Evolutionary conservation across 2,888 invertebrate species (phyloP).

Genomic region (Acheta domesticus): DNA sequence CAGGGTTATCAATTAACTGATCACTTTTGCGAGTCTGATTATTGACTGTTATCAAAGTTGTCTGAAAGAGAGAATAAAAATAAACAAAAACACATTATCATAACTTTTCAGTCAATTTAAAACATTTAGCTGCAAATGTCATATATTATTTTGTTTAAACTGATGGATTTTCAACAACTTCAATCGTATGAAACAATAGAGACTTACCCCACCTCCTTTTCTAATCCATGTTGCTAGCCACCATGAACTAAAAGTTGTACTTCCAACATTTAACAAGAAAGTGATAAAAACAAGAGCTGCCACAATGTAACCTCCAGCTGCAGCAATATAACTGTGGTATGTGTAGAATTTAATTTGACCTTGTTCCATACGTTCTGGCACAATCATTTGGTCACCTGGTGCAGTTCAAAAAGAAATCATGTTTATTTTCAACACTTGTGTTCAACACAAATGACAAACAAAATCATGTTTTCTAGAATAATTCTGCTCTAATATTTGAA

Average conservation of each 20-base stretch:
- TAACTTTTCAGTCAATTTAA: background rate
- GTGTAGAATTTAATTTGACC: constrained; percentile 47
- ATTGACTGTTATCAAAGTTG: constrained; percentile 22
- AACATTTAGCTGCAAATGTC: background rate
- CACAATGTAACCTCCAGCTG: constrained; percentile 52
- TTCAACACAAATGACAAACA: no score
- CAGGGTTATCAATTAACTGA: constrained; percentile 52
- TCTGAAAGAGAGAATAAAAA: background rate
- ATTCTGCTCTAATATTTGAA: no score
- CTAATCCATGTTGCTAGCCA: constrained; percentile 59
- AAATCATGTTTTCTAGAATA: no score
- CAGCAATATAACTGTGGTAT: constrained; percentile 53
- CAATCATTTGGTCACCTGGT: constrained; percentile 40
- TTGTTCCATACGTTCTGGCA: constrained; percentile 45
- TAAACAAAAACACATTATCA: background rate
- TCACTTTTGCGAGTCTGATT: constrained; percentile 43
- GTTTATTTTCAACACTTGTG: no score
- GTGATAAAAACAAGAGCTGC: constrained; percentile 47
- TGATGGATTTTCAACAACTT: background rate
- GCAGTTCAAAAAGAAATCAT: no score
- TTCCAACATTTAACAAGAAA: constrained; percentile 53
- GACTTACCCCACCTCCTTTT: constrained; percentile 46
- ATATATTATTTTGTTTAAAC: no score
- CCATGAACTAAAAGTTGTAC: constrained; percentile 56
- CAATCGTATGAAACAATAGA: background rate